These are phyloP conservation scores for Macrotrachela quadricornifera DNA, from an alignment of 1,140 invertebrate species.

Conservation along the genomic window DNA sequence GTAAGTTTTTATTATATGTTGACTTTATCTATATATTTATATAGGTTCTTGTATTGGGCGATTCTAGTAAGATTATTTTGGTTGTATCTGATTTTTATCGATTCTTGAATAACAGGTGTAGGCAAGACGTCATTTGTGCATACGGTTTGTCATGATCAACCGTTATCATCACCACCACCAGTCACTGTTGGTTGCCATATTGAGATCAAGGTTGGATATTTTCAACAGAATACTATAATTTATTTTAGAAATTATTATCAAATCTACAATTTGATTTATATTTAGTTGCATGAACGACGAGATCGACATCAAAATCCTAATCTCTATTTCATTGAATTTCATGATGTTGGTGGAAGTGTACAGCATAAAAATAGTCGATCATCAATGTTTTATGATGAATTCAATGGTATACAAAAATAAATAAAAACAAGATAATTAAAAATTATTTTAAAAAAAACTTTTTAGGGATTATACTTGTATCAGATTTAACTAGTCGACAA, in stretches of 20 bases:
- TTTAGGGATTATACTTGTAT: conserved; percentile 67
- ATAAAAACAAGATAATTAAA: background rate
- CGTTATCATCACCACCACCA: conserved; percentile 48
- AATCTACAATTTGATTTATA: background rate
- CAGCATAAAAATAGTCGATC: conserved; percentile 68
- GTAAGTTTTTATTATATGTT: too few species aligned
- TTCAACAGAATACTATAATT: background rate
- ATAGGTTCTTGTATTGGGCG: too few species aligned
- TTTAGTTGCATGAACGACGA: conserved; percentile 64
- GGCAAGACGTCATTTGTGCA: conserved; percentile 82
- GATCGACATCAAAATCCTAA: conserved; percentile 66
- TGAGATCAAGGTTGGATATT: conserved; percentile 52
- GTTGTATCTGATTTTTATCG: too few species aligned
- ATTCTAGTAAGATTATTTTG: too few species aligned
- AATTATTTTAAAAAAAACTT: conserved; percentile 19
- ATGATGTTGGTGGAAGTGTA: conserved; percentile 80
- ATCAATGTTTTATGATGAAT: conserved; percentile 64
- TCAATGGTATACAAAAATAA: conserved; percentile 50
- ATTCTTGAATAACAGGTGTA: conserved; percentile 38
- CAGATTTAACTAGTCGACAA: conserved; percentile 84
- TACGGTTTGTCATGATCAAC: conserved; percentile 62
- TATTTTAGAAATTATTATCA: background rate
- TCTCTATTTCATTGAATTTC: conserved; percentile 77
- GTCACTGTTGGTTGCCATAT: conserved; percentile 87
- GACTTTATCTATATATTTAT: too few species aligned